Base-by-base conservation (phyloP, 2,113 vertebrate genomes). In the Macquaria ambigua region DNA sequence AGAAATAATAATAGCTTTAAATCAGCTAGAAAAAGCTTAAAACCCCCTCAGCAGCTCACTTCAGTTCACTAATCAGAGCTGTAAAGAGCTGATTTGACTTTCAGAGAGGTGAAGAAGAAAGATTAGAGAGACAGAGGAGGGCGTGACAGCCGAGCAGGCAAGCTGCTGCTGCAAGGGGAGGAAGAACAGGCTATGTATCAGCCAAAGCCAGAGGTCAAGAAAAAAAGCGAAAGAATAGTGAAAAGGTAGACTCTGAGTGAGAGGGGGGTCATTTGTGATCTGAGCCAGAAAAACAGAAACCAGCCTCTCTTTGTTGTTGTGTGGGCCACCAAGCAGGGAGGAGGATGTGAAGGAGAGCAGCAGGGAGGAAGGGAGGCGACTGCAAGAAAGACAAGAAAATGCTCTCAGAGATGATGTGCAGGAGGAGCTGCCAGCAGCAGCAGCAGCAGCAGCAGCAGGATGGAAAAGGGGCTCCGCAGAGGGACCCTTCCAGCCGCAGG, bases 181-280 rank as follows among this genome's bases (percentile, higher is more conserved):
- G 90, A 91, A 87, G 92, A 93, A 87, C 95, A 89, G 97, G 96
- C 96, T 93, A 97, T 97, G 97, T 93, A 90, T 95, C 90, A 93
- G 90, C 93, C 87, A 95, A 95, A 95, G 94, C 96, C 96, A 85
- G 94, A 95, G 93, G 96, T 96, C 88, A 97, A 97, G 96, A 97
- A 97, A 94, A 97, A 97, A 96, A 88, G 95, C 10, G 85, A 93
- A 68, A 96, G 93, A 89, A 93, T 96, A 85, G 97, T 97, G 81
- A 97, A 97, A 92, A 97, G 97, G 97, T 97, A 97, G 97, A 96
- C 93, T 74, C 59, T 1, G 34, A 43, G 69, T 16, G 37, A 28
- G 48, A 68, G 82, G 70, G 82, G 78, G 87, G 69, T 87, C 82
- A 76, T 83, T 80, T 69, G 84, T 82, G 89, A 87, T 82, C 86